Percentiles rank a stretch among this genome's conserved stretches.
Evolutionary conservation across 2,113 vertebrate genomes (phyloP).

Genomic region (Acinonyx jubatus): DNA sequence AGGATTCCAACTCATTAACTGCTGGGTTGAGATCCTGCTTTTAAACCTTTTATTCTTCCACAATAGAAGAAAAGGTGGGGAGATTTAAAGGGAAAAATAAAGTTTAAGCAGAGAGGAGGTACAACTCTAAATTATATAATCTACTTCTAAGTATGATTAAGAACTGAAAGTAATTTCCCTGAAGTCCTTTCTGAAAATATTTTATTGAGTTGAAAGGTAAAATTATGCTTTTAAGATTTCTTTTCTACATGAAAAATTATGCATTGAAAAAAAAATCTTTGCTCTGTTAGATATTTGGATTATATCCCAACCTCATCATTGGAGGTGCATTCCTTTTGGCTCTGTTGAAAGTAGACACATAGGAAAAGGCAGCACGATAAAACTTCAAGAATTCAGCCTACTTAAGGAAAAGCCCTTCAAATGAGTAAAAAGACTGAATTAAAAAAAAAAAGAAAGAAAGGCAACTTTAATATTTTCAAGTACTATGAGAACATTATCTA

Average conservation of each 20-base stretch:
- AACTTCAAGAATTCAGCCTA: conserved; percentile 29
- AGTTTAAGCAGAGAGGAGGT: not conserved
- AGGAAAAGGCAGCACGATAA: conserved; percentile 48
- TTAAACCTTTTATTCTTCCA: not conserved
- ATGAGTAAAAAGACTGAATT: not conserved
- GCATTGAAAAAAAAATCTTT: conserved; percentile 28
- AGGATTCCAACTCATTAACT: not conserved
- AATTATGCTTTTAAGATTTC: conserved; percentile 71
- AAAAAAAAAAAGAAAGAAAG: not conserved
- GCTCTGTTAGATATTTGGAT: conserved; percentile 40
- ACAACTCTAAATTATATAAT: conserved; percentile 40
- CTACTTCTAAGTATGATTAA: conserved; percentile 70
- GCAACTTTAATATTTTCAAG: conserved; percentile 58
- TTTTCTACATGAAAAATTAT: conserved; percentile 65
- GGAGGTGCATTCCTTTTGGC: not conserved
- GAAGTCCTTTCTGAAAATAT: conserved; percentile 68
- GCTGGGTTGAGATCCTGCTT: not conserved
- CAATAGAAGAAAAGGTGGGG: not conserved
- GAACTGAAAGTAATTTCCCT: conserved; percentile 70
- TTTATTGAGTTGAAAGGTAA: conserved; percentile 74
- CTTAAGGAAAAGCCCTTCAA: conserved; percentile 40
- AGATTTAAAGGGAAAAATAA: not conserved
- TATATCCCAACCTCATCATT: conserved; percentile 42
- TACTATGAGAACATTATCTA: conserved; percentile 38
- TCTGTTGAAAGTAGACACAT: conserved; percentile 48